Percentiles rank a stretch among this genome's conserved stretches.
These are phyloP conservation scores for Crax fasciolata DNA, from an alignment of 2,797 vertebrate species.

Conservation along the genomic window DNA sequence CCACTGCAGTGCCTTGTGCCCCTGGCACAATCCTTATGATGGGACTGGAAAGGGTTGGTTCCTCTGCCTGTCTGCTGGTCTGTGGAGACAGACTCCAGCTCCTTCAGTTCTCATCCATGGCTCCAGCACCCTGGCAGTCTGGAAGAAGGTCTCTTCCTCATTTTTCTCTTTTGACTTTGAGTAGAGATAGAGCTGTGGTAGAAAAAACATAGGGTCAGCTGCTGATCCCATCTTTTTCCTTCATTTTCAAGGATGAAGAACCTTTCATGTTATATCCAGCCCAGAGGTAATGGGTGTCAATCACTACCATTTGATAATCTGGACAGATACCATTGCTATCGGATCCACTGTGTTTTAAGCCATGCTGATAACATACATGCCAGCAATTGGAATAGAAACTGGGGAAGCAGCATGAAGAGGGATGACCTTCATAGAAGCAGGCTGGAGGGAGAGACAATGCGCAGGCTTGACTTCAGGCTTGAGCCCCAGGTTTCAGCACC, in stretches of 20 bases:
- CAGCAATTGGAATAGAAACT: background rate
- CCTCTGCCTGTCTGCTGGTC: background rate
- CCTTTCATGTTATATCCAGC: background rate
- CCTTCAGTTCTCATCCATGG: background rate
- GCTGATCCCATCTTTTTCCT: background rate
- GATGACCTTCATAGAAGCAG: background rate
- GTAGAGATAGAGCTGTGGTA: background rate
- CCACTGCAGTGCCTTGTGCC: background rate
- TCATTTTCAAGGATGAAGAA: background rate
- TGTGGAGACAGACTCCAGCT: background rate
- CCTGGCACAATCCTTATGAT: rapidly evolving
- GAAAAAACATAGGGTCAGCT: background rate
- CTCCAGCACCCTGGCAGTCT: background rate
- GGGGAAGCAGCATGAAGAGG: background rate
- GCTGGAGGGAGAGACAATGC: background rate
- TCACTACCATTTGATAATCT: background rate
- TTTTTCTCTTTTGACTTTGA: background rate
- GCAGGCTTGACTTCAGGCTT: background rate
- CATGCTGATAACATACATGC: background rate
- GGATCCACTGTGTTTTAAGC: background rate
- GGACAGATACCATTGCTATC: background rate
- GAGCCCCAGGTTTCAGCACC: background rate
- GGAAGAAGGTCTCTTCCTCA: background rate
- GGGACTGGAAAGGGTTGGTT: background rate
- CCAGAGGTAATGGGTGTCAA: background rate